Conservation (phyloP, 2,888 invertebrate species). For the Zhengitettix transpicula region DNA sequence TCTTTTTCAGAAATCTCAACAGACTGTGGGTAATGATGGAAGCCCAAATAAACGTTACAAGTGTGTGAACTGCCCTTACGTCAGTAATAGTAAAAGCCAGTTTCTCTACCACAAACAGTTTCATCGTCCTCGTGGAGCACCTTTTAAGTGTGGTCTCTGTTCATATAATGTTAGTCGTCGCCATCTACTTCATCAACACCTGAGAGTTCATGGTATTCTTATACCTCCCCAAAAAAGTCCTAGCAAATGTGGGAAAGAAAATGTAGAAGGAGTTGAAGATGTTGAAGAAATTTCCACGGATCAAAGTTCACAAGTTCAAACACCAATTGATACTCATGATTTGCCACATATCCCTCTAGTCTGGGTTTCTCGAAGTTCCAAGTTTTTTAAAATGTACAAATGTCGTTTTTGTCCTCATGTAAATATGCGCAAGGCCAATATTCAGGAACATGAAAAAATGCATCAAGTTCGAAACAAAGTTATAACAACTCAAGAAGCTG, state of each 20-base stretch:
- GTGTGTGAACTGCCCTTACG: conserved; percentile 68
- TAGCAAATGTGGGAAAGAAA: background rate
- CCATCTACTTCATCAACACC: conserved; percentile 68
- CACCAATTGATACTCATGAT: conserved; percentile 24
- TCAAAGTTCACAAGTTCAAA: conserved; percentile 11
- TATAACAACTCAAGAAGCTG: background rate
- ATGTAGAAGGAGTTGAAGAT: conserved; percentile 28
- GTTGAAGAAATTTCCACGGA: conserved; percentile 23
- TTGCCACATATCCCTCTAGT: conserved; percentile 50
- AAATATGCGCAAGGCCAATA: conserved; percentile 60
- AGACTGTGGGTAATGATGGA: background rate
- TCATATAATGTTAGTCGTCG: conserved; percentile 67
- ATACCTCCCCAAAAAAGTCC: conserved; percentile 18
- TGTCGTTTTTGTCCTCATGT: conserved; percentile 74
- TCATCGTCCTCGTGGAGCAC: conserved; percentile 54
- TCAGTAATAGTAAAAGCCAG: conserved; percentile 72
- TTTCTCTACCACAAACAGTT: conserved; percentile 76
- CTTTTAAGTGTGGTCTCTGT: conserved; percentile 68
- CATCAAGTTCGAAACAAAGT: conserved; percentile 26
- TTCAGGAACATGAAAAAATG: conserved; percentile 71
- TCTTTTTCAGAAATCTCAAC: background rate
- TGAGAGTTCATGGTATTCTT: conserved; percentile 50
- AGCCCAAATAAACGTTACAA: conserved; percentile 45
- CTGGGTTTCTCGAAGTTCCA: conserved; percentile 57
- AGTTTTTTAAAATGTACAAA: conserved; percentile 66